These are phyloP conservation scores for Zosterops borbonicus DNA, from an alignment of 2,113 vertebrate genomes.

Conservation along the genomic window DNA sequence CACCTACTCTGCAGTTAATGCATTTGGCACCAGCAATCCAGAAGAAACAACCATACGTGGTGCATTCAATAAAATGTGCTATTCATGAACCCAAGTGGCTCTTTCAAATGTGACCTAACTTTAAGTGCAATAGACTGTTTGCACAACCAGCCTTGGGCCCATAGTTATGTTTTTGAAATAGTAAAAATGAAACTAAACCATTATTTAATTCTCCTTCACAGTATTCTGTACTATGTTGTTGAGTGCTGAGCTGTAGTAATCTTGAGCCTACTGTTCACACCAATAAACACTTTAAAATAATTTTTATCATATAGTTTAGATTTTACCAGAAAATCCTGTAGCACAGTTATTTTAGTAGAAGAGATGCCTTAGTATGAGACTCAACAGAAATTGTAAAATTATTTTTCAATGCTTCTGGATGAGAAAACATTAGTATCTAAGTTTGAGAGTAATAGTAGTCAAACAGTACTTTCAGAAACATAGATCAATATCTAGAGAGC, in stretches of 20 bases:
- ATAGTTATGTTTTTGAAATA: background rate
- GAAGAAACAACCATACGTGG: background rate
- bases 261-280: background rate
- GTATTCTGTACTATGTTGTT: background rate
- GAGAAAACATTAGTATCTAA: background rate
- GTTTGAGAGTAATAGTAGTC: background rate
- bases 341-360: background rate
- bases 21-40: background rate
- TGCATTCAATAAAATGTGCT: background rate
- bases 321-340: background rate
- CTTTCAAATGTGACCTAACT: background rate
- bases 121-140: background rate
- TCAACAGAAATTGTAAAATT: background rate
- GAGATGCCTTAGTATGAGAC: background rate
- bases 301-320: background rate
- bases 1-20: background rate
- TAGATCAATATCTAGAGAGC: background rate
- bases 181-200: background rate
- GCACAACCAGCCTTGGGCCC: background rate
- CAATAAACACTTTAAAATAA: background rate
- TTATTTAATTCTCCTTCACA: background rate
- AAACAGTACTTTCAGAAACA: background rate
- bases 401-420: background rate
- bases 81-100: rapidly evolving
- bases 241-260: background rate